A percentile compares a stretch with the other conserved stretches of the same genome.
Conservation (phyloP, 2,113 vertebrate genomes). For the Madoqua kirkii region DNA sequence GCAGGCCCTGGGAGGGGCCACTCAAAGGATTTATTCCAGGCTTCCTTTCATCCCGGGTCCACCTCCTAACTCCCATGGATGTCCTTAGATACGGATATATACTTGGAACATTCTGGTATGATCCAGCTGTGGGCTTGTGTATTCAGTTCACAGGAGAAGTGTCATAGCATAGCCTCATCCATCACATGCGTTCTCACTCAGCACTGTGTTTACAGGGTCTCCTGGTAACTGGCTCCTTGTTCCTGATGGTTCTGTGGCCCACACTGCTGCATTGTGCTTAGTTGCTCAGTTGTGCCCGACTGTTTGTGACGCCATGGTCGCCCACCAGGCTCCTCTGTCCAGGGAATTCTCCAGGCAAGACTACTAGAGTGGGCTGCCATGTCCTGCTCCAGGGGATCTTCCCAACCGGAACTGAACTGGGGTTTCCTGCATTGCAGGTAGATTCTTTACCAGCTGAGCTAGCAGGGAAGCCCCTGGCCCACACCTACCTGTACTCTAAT, state of each 20-base stretch:
- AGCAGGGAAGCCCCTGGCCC: neutral
- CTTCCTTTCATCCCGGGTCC: neutral
- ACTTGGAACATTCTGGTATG: neutral
- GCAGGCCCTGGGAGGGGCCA: neutral
- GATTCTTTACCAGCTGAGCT: neutral
- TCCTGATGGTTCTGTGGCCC: neutral
- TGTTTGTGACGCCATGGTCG: no score
- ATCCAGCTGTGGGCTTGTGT: accelerated
- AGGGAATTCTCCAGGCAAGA: no score
- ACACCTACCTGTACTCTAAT: neutral
- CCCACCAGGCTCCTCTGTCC: no score
- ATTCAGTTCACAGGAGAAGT: no score
- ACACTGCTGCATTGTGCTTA: neutral
- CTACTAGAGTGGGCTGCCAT: neutral
- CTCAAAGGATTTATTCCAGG: neutral
- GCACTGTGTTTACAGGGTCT: neutral
- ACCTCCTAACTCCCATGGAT: neutral
- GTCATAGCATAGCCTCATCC: accelerated
- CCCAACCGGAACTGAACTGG: accelerated
- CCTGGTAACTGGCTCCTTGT: neutral
- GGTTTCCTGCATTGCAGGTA: neutral
- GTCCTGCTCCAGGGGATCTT: neutral
- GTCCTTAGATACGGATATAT: no score
- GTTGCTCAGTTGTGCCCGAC: no score
- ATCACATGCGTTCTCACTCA: neutral